Conservation (phyloP, 2,888 invertebrate species). For the Lamellibrachia columna region DNA sequence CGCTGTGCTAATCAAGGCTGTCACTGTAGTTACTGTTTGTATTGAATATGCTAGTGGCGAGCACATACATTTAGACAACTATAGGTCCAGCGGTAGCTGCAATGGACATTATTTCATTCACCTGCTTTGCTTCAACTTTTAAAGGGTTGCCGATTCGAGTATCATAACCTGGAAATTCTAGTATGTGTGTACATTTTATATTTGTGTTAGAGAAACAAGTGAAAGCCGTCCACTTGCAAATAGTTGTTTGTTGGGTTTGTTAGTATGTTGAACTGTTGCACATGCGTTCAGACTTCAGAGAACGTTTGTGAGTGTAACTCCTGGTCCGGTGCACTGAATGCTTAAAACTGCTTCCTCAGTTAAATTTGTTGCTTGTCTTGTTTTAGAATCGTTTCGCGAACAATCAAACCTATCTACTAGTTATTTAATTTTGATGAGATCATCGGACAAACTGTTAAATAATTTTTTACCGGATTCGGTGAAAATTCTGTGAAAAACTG, state of each 20-base stretch:
- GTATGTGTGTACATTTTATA: neutral
- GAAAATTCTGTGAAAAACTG: too few relatives aligned
- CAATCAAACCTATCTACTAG: too few relatives aligned
- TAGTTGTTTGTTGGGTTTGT: neutral
- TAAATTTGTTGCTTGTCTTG: too few relatives aligned
- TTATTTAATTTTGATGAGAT: too few relatives aligned
- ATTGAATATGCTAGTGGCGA: neutral
- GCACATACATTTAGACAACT: neutral
- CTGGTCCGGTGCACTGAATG: too few relatives aligned
- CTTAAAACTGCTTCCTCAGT: too few relatives aligned
- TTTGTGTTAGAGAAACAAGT: neutral
- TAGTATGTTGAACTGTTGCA: neutral
- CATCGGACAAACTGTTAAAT: too few relatives aligned
- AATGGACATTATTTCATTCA: neutral
- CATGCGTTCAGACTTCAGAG: neutral
- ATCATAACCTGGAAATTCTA: neutral
- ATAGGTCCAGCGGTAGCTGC: neutral
- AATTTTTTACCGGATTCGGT: too few relatives aligned
- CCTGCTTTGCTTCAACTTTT: neutral
- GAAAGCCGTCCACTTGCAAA: neutral
- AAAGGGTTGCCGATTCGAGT: neutral
- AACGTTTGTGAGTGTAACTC: neutral
- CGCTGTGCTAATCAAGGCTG: neutral
- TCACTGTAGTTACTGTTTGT: neutral
- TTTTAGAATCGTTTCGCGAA: too few relatives aligned